Conservation (phyloP, 2,797 vertebrate genomes). For the Loris lydekkerianus region DNA sequence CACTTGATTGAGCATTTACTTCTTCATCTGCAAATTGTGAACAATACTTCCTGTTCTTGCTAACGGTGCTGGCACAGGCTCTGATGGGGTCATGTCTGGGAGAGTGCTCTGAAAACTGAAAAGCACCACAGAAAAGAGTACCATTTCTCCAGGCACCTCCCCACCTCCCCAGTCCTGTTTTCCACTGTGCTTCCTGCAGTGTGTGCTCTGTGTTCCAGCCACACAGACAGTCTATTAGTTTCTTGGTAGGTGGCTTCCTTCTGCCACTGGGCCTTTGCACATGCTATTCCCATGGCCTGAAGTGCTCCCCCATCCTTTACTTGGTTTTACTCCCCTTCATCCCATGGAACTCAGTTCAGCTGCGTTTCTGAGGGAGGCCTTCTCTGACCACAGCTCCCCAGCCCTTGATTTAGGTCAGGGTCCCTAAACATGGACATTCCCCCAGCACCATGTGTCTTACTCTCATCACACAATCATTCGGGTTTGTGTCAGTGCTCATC, state of each 20-base stretch:
- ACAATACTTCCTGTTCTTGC: neutral
- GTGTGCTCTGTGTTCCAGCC: neutral
- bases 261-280: neutral
- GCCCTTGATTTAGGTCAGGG: neutral
- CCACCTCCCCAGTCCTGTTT: too few species aligned
- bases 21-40: neutral
- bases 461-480: neutral
- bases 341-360: neutral
- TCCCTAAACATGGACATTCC: neutral
- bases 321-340: neutral
- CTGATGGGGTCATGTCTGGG: neutral
- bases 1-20: neutral
- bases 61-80: neutral
- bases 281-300: neutral
- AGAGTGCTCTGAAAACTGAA: neutral
- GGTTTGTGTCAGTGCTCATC: neutral
- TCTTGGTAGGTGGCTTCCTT: neutral
- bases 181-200: neutral
- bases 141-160: accelerated
- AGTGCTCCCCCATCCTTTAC: neutral
- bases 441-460: neutral
- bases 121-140: neutral
- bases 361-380: neutral
- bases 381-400: neutral
- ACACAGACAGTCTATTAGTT: neutral